These are phyloP conservation scores for Aleiodes testaceus DNA, from an alignment of 2,888 invertebrate species.

Conservation along the genomic window DNA sequence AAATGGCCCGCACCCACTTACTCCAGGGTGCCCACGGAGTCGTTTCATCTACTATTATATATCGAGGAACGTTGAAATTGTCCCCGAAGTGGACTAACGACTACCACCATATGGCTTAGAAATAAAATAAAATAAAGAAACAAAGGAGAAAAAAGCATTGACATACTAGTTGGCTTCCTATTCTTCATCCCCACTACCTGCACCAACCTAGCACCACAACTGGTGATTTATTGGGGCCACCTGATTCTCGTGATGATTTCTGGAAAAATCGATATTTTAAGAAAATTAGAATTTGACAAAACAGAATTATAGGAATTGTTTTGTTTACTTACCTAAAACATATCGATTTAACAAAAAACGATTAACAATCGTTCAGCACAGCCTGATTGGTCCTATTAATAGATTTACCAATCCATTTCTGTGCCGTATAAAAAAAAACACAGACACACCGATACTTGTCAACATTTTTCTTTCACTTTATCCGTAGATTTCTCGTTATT, in stretches of 20 bases:
- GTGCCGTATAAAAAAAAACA: background rate
- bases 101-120: slow-evolving; percentile 32
- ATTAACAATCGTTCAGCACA: too few species aligned
- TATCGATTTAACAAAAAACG: too few species aligned
- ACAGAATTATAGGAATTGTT: too few species aligned
- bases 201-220: background rate
- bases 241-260: background rate
- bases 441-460: slow-evolving; percentile 1
- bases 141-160: slow-evolving; percentile 16
- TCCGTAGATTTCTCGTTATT: slow-evolving; percentile 37
- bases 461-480: slow-evolving; percentile 10
- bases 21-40: slow-evolving; percentile 9
- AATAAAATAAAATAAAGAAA: too few species aligned
- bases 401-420: background rate
- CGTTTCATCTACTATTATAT: slow-evolving; percentile 10
- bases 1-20: slow-evolving; percentile 47
- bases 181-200: background rate
- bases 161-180: slow-evolving; percentile 6
- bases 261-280: too few species aligned
- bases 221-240: slow-evolving; percentile 8
- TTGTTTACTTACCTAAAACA: too few species aligned
- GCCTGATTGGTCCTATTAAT: background rate
- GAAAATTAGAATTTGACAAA: too few species aligned
- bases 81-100: slow-evolving; percentile 29
- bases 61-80: slow-evolving; percentile 21